phyloP scores from a whole-genome alignment of 1,140 invertebrate species.

The Macrobrachium rosenbergii region DNA sequence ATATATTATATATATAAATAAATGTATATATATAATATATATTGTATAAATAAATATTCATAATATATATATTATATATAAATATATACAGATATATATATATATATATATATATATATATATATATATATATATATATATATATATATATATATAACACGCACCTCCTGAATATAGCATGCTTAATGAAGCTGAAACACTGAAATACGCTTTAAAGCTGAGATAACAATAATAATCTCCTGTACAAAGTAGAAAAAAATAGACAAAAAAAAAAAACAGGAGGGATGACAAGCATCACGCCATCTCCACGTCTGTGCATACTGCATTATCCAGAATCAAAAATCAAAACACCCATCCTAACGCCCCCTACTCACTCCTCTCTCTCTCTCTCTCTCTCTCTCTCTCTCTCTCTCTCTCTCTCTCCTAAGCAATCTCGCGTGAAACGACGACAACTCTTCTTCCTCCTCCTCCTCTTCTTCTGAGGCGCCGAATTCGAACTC shows the following conservation, averaged over 20 bases:
- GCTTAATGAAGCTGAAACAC: too few relatives aligned
- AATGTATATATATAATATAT: conserved; percentile 8
- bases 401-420: background rate
- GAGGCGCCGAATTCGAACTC: conserved; percentile 43
- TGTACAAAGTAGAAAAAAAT: too few relatives aligned
- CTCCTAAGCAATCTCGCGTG: background rate
- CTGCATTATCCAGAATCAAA: too few relatives aligned
- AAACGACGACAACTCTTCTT: too few relatives aligned
- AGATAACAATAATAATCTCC: too few relatives aligned
- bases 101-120: conserved; percentile 21
- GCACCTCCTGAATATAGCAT: background rate
- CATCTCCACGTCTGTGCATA: too few relatives aligned
- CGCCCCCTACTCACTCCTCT: background rate
- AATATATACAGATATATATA: conserved; percentile 15
- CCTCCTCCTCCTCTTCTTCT: conserved; percentile 2
- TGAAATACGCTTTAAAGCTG: too few relatives aligned
- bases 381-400: background rate
- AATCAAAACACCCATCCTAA: too few relatives aligned
- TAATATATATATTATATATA: conserved; percentile 12
- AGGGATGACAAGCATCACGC: too few relatives aligned
- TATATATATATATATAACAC: conserved; percentile 14
- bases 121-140: conserved; percentile 15
- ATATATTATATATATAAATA: conserved; percentile 1
- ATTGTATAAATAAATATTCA: too few relatives aligned
- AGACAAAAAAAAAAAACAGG: too few relatives aligned